These are phyloP conservation scores for Achlya flavicornis DNA, from an alignment of 2,888 invertebrate genomes.

Conservation along the genomic window DNA sequence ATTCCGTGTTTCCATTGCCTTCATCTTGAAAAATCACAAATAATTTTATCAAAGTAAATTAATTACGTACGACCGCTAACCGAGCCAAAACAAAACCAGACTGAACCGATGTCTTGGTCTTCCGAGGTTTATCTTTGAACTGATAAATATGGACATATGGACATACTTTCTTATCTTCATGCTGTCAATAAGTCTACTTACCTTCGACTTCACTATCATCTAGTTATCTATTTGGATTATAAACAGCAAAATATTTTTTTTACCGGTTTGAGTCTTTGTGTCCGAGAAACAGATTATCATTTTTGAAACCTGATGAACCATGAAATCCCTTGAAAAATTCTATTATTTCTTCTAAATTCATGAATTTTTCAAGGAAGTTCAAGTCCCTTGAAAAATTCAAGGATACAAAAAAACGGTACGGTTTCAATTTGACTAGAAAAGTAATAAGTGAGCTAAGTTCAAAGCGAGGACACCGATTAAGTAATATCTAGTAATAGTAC, in stretches of 20 bases:
- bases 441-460: too few species aligned
- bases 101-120: conserved; percentile 43
- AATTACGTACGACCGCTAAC: conserved; percentile 28
- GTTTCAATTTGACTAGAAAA: too few species aligned
- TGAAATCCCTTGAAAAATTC: too few species aligned
- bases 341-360: too few species aligned
- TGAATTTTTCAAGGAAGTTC: too few species aligned
- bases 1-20: conserved; percentile 60
- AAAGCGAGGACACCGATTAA: too few species aligned
- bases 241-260: neutral
- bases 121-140: conserved; percentile 48
- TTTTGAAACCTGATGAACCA: too few species aligned
- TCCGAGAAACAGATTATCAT: too few species aligned
- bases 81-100: conserved; percentile 33
- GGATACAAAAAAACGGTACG: too few species aligned
- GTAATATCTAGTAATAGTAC: too few species aligned
- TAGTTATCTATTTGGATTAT: neutral
- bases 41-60: conserved; percentile 14
- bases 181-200: conserved; percentile 52
- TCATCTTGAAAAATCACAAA: conserved; percentile 35
- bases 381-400: too few species aligned
- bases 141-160: conserved; percentile 46
- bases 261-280: too few species aligned
- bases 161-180: conserved; percentile 52
- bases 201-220: neutral